A percentile compares a stretch with the other conserved stretches of the same genome.
Evolutionary conservation across 2,113 vertebrate species (phyloP).

Genomic region (Phaetusa simplex): DNA sequence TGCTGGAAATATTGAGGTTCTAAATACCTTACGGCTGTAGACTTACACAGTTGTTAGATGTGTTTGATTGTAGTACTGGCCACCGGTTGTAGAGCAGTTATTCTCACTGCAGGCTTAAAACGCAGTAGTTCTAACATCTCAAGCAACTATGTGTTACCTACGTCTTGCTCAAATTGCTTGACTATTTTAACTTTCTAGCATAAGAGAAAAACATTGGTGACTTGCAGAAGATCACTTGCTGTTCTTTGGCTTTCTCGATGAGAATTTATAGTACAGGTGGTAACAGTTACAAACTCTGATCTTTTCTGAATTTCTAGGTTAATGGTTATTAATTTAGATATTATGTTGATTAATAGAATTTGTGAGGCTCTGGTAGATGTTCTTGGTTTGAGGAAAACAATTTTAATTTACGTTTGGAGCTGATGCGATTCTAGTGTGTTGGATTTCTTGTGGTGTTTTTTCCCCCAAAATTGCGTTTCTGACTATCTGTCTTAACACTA

Average conservation of each 20-base stretch:
- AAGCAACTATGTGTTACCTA: not conserved
- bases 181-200: not conserved
- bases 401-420: not conserved
- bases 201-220: not conserved
- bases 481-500: not conserved
- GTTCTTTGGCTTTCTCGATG: not conserved
- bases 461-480: not conserved
- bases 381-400: not conserved
- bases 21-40: not conserved
- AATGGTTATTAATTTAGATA: not conserved
- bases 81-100: not conserved
- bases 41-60: not conserved
- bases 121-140: not conserved
- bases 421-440: not conserved
- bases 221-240: not conserved
- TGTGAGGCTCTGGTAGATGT: not conserved
- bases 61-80: not conserved
- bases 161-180: not conserved
- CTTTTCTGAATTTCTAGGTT: not conserved
- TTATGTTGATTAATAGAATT: not conserved
- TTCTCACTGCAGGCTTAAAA: not conserved
- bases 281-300: not conserved
- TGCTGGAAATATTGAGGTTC: not conserved
- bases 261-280: not conserved
- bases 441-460: not conserved